These are phyloP conservation scores for Iselma pallidipennis DNA, from an alignment of 2,888 invertebrate genomes.

Conservation along the genomic window DNA sequence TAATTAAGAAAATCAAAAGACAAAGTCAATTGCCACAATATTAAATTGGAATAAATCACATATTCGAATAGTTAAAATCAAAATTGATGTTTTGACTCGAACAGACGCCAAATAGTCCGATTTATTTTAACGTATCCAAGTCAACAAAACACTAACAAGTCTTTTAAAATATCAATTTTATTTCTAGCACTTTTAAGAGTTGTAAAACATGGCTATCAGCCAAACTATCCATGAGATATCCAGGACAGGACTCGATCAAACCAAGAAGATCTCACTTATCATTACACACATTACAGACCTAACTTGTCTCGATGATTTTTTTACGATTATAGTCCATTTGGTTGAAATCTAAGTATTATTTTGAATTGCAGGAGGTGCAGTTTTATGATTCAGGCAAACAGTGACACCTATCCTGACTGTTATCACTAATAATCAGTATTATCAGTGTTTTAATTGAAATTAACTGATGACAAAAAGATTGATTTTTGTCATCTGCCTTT, in stretches of 20 bases:
- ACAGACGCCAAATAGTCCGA: neutral
- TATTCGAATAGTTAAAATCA: neutral
- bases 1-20: neutral
- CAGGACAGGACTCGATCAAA: neutral
- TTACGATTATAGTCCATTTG: neutral
- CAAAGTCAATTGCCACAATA: neutral
- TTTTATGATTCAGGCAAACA: neutral
- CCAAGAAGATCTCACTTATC: too few species aligned
- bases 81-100: neutral
- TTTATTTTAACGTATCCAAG: neutral
- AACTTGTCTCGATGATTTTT: constrained; percentile 10
- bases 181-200: neutral
- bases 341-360: neutral
- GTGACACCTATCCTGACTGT: neutral
- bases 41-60: neutral
- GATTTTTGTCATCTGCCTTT: neutral
- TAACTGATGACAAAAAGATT: too few species aligned
- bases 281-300: too few species aligned
- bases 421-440: neutral
- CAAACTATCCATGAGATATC: neutral
- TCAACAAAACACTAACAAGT: neutral
- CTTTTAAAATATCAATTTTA: too few species aligned
- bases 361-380: too few species aligned
- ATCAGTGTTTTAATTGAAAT: too few species aligned
- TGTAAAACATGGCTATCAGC: neutral